Evolutionary conservation across 2,797 vertebrate genomes (phyloP).

Genomic region (Eulemur albifrons): DNA sequence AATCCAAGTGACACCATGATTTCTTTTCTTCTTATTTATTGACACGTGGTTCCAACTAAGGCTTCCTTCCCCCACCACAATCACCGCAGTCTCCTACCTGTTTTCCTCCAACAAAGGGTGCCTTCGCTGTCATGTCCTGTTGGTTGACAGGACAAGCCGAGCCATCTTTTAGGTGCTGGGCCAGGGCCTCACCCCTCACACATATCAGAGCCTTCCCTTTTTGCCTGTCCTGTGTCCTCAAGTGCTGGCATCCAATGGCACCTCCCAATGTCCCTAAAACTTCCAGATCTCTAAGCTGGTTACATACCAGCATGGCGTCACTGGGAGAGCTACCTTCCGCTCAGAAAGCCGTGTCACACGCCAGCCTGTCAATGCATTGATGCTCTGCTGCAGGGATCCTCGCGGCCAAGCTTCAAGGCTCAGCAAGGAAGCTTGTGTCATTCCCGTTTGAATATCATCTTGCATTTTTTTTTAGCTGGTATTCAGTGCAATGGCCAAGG

Average conservation of each 20-base stretch:
- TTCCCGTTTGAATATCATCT: not conserved
- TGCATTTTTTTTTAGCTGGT: not conserved
- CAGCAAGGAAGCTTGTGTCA: not conserved
- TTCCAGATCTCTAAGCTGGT: not conserved
- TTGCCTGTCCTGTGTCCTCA: not conserved
- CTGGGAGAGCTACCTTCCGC: not conserved
- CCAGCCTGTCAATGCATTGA: accelerated
- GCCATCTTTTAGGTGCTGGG: not conserved
- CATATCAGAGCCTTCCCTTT: not conserved
- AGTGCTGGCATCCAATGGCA: too few species aligned
- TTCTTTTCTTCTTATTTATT: not conserved
- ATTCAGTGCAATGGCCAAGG: not conserved
- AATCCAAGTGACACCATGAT: not conserved
- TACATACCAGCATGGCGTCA: accelerated
- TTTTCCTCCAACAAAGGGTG: not conserved
- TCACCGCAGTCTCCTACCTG: not conserved
- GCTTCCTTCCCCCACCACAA: not conserved
- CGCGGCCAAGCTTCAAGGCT: not conserved
- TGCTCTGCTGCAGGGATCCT: not conserved
- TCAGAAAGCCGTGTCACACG: accelerated
- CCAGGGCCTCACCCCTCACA: not conserved
- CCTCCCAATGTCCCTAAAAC: not conserved
- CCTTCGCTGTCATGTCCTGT: accelerated
- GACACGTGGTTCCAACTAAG: not conserved
- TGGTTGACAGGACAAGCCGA: not conserved